Base-by-base conservation (phyloP, 2,113 vertebrate species). In the Oxygymnocypris stewartii region DNA sequence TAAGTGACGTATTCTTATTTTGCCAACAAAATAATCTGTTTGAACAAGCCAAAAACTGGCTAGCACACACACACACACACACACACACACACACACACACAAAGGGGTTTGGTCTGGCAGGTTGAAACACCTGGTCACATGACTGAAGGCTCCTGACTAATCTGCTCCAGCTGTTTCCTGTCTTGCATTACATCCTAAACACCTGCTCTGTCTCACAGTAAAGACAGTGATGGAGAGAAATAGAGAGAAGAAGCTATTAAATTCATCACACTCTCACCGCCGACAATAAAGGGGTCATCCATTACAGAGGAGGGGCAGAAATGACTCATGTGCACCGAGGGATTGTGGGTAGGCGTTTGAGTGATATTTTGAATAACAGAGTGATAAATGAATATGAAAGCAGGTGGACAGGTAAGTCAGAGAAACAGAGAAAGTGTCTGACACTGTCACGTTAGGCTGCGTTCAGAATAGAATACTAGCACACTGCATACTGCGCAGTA, bases 131-230 rank as follows among this genome's bases (percentile, higher is more conserved):
- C 28, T 57, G 37, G 23, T 16, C 54, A 51, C 69, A 84, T 54
- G 44, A 74, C 16, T 78, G 2, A 78, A 77, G 25, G n/a, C 57
- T 63, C 25, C 31, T 25, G 6, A 63, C 44, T 81, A 79, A 73
- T 84, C 25, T 51, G 1, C 42, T 69, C 73, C 81, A 88, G 86
- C 80, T 84, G 74, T 65, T 73, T 47, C 14, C 51, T 25, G 79
- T 67, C 23, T 20, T 69, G 11, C 11, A 73, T 51, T 79, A 16
- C 71, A 49, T 84, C n/a, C n/a, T 16, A 84, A 84, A 80, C 54
- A 79, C 84, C 63, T 77, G 79, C 69, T 73, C 9, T 47, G 25
- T 31, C 31, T 47, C 25, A 47, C 14, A 69, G 42, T 67, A 23
- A 54, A 37, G 12, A 71, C n/a, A 35, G 0, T 18, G n/a, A 44